Conservation (phyloP, 1,140 invertebrate species). For the Charaxes varanes region DNA sequence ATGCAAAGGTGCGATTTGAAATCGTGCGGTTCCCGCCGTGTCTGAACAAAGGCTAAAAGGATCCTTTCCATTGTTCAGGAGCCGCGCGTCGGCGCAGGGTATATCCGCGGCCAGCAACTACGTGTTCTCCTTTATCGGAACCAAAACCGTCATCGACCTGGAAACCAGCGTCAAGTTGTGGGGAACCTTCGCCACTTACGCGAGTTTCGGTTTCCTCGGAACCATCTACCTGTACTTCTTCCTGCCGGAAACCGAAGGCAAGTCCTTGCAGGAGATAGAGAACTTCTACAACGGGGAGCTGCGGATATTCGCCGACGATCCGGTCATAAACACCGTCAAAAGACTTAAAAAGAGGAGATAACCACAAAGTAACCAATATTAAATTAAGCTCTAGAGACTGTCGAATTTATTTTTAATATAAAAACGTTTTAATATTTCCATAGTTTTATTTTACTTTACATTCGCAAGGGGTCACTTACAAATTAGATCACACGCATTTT, state of each 20-base stretch:
- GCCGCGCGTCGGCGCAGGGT: constrained; percentile 75
- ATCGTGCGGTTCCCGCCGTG: no score
- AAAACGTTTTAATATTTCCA: no score
- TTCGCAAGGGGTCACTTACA: no score
- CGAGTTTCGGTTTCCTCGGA: constrained; percentile 75
- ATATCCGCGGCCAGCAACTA: constrained; percentile 76
- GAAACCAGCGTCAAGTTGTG: constrained; percentile 69
- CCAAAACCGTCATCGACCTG: constrained; percentile 77
- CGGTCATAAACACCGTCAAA: constrained; percentile 48
- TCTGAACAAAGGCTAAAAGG: no score
- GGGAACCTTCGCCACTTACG: constrained; percentile 79
- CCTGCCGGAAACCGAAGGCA: constrained; percentile 89
- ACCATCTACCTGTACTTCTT: constrained; percentile 77
- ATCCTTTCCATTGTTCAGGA: no score
- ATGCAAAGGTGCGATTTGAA: no score
- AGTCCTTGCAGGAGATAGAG: constrained; percentile 83
- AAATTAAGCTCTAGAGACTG: no score
- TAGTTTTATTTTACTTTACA: no score
- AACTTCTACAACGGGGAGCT: constrained; percentile 72
- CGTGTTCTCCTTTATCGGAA: constrained; percentile 76
- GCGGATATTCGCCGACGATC: constrained; percentile 58
- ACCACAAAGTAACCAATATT: no score
- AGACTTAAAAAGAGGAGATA: constrained; percentile 37
- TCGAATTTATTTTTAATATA: no score
- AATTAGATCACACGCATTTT: no score